Evolutionary conservation across 2,888 invertebrate genomes (phyloP).

Genomic region (Sinhomidia bicolor): DNA sequence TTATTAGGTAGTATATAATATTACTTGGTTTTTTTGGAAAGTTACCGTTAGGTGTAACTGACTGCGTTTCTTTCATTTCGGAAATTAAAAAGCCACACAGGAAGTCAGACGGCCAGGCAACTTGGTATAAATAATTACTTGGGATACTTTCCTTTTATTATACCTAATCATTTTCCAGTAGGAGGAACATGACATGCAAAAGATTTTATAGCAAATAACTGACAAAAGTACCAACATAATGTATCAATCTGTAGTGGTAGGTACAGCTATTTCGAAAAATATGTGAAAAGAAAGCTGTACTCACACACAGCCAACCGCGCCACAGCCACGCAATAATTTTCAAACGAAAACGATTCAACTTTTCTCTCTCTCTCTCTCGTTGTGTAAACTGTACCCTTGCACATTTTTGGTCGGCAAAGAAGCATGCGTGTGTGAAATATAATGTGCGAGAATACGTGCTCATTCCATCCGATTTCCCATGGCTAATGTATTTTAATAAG

Average conservation of each 20-base stretch:
- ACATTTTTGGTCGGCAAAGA: neutral
- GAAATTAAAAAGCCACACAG: conserved; percentile 31
- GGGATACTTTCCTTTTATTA: neutral
- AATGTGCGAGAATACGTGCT: conserved; percentile 45
- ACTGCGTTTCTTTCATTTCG: neutral
- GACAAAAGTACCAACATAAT: neutral
- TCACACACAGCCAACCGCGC: neutral
- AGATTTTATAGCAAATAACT: neutral
- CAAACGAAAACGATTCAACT: conserved; percentile 1
- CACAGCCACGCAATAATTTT: neutral
- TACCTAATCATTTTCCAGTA: neutral
- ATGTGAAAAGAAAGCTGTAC: neutral
- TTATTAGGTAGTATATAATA: too few species aligned
- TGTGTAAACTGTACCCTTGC: conserved; percentile 5
- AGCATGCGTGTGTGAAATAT: conserved; percentile 40
- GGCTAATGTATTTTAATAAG: conserved; percentile 54
- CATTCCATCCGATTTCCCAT: conserved; percentile 56
- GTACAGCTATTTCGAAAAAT: neutral
- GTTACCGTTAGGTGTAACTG: neutral
- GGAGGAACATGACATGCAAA: neutral
- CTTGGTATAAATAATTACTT: neutral
- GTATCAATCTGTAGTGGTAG: conserved; percentile 13
- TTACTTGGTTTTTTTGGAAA: conserved; percentile 32
- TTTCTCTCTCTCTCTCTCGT: too few species aligned
- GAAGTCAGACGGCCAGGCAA: neutral